These are phyloP conservation scores for Iphiclides podalirius DNA, from an alignment of 2,888 invertebrate genomes.

Conservation along the genomic window DNA sequence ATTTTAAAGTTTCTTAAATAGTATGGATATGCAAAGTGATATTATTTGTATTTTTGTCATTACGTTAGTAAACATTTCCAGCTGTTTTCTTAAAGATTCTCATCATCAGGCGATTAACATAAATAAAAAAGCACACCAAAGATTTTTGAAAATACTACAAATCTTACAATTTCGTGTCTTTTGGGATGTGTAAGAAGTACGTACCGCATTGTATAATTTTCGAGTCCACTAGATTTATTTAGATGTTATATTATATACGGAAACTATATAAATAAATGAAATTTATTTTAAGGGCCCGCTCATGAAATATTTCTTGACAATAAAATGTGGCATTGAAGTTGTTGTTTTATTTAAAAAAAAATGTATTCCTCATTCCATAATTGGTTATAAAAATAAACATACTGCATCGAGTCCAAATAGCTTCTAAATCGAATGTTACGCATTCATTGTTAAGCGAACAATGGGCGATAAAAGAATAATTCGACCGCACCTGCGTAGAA, in stretches of 20 bases:
- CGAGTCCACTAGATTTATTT: constrained; percentile 20
- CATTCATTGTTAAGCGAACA: constrained; percentile 21
- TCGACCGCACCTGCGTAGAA: constrained; percentile 3
- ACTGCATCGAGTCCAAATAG: too few relatives aligned
- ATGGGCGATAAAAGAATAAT: constrained; percentile 13
- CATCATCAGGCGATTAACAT: constrained; percentile 24
- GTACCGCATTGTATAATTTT: constrained; percentile 16
- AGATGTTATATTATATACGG: constrained; percentile 29
- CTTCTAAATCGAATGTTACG: constrained; percentile 12
- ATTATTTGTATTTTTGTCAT: constrained; percentile 56
- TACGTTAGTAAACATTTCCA: constrained; percentile 37
- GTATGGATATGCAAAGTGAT: constrained; percentile 56
- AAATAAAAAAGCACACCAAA: constrained; percentile 39
- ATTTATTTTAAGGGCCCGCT: constrained; percentile 48
- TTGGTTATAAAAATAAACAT: too few relatives aligned
- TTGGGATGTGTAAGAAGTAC: constrained; percentile 17
- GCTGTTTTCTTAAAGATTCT: constrained; percentile 9
- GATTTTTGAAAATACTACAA: constrained; percentile 34
- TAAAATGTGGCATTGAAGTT: constrained; percentile 55
- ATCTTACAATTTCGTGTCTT: constrained; percentile 5
- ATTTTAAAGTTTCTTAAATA: constrained; percentile 44
- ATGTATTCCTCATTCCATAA: too few relatives aligned
- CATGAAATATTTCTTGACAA: constrained; percentile 45
- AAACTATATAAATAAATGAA: constrained; percentile 28
- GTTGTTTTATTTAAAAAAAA: constrained; percentile 27